Evolutionary conservation across 92 coral and sea anemone genomes (phyloP).

Genomic region (Epizoanthus ramosus): DNA sequence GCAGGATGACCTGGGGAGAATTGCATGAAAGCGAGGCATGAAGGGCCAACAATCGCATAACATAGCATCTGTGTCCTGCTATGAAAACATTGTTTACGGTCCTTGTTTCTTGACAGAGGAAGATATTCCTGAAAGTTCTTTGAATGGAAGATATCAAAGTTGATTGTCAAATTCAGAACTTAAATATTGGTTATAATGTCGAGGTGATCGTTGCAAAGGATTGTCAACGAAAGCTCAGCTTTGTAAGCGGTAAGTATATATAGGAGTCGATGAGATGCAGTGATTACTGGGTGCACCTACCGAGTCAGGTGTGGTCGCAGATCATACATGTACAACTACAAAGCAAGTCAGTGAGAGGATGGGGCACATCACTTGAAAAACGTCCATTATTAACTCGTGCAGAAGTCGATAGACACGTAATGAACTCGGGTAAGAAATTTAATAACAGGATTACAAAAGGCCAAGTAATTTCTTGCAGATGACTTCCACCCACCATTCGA

Average conservation of each 20-base stretch:
- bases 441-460: conserved; percentile 55
- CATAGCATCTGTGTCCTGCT: not conserved
- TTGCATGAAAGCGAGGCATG: conserved; percentile 34
- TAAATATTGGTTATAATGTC: conserved; percentile 51
- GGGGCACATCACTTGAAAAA: conserved; percentile 56
- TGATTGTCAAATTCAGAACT: conserved; percentile 41
- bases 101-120: conserved; percentile 49
- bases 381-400: conserved; percentile 51
- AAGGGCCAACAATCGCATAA: conserved; percentile 7
- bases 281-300: conserved; percentile 9
- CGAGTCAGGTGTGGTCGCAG: not conserved
- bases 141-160: conserved; percentile 47
- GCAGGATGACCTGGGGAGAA: too few species aligned
- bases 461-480: conserved; percentile 55
- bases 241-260: conserved; percentile 9
- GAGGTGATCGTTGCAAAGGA: conserved; percentile 54
- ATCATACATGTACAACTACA: not conserved
- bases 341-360: conserved; percentile 36
- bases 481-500: too few species aligned
- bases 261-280: not conserved
- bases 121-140: conserved; percentile 52
- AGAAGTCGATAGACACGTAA: conserved; percentile 54
- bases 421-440: conserved; percentile 50
- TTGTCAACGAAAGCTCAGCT: conserved; percentile 52
- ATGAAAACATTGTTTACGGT: conserved; percentile 23